Base-by-base conservation (phyloP, 2,113 vertebrate species). In the Manacus vitellinus region DNA sequence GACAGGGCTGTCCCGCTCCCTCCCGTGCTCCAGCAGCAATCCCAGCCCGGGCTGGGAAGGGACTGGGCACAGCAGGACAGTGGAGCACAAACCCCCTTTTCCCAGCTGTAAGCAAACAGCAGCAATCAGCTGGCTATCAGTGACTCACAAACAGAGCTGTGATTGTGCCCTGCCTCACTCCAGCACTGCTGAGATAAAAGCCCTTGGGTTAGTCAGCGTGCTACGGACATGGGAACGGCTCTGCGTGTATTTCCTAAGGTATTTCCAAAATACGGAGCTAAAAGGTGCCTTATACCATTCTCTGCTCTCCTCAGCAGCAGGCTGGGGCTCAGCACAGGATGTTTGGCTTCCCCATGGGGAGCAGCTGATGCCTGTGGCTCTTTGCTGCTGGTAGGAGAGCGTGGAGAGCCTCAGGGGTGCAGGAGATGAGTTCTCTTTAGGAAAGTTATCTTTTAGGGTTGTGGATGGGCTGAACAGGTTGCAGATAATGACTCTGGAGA, bases 261-360 rank as follows among this genome's bases (percentile, higher is more conserved):
- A 6, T 91, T 83, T 80, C 77, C 14, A 4, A 61, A 41, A 8
- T 8, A 2, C 4, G 18, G 71, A 96, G 74, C 63, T 92, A 22
- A 85, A 97, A 91, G 95, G 95, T 97, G 95, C 95, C 96, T 97
- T 97, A 90, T 3, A 47, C 39, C 68, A 18, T 17, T 56, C 46
- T 31, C 81, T n/a, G 81, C 82, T 88, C 58, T 92, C 46, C 92
- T 59, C 6, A 4, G 89, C 71, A 77, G 79, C 0, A 0, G 58
- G 30, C 8, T 28, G 49, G 33, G 49, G 30, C 51, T 66, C 58
- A 14, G 74, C 46, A 33, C 12, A 1, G 35, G 18, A 4, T 33
- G 49, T 51, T 49, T 43, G 79, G 49, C 49, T 58, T 75, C 35
- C 13, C 28, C 1, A 0, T 2, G 43, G 52, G 62, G 35, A 79